Evolutionary conservation across 2,888 invertebrate genomes (phyloP).

Genomic region (Callyntrura guangdongensis): DNA sequence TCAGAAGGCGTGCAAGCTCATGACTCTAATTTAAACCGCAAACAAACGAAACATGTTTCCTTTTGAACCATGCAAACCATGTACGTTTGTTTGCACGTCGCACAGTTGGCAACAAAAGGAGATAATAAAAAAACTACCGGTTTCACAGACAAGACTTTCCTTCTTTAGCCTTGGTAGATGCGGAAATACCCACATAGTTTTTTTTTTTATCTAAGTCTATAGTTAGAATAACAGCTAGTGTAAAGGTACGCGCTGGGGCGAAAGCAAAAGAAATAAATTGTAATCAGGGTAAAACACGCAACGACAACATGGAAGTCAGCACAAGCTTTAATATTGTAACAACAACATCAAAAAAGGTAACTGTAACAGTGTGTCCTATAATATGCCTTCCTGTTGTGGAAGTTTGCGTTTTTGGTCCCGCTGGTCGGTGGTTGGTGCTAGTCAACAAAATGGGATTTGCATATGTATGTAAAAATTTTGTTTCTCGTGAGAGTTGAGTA

Average conservation of each 20-base stretch:
- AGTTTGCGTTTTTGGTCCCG: not conserved
- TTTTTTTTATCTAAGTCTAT: not conserved
- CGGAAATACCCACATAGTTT: not conserved
- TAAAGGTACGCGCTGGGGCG: not conserved
- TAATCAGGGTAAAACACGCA: slow-evolving; percentile 11
- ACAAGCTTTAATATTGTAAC: not conserved
- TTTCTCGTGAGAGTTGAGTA: not conserved
- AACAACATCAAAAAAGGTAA: no score
- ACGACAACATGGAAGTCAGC: not conserved
- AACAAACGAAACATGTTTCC: no score
- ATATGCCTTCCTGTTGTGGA: not conserved
- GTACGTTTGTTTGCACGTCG: not conserved
- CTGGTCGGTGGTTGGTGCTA: no score
- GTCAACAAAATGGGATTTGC: not conserved
- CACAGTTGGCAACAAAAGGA: not conserved
- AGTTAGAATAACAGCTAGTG: not conserved
- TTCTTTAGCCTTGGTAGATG: no score
- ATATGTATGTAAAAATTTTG: not conserved
- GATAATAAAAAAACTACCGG: not conserved
- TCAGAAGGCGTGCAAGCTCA: not conserved
- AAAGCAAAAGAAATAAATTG: slow-evolving; percentile 22
- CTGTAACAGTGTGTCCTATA: not conserved
- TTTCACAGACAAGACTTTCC: not conserved
- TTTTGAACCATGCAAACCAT: not conserved
- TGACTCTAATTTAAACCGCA: not conserved